A percentile compares a stretch with the other conserved stretches of the same genome.
These are phyloP conservation scores for Mola mola DNA, from an alignment of 2,113 vertebrate genomes.

Conservation along the genomic window DNA sequence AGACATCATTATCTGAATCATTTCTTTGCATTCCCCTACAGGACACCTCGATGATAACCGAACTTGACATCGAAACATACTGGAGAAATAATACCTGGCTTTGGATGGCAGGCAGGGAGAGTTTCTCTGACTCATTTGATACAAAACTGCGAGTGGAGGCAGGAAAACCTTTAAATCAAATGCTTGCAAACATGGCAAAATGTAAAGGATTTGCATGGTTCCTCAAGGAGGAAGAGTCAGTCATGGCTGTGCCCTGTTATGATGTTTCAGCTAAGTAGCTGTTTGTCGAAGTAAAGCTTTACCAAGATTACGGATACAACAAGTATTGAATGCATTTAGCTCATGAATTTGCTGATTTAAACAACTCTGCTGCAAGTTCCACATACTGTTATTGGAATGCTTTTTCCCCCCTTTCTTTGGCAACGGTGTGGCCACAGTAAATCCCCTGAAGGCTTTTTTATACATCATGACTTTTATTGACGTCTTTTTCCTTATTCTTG, in stretches of 20 bases:
- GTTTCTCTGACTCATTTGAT: slow-evolving; percentile 50
- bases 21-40: too few relatives aligned
- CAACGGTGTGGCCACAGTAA: neutral
- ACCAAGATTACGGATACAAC: too few relatives aligned
- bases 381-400: neutral
- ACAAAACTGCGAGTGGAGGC: slow-evolving; percentile 44
- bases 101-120: slow-evolving; percentile 53
- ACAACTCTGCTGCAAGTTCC: neutral
- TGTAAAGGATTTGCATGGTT: slow-evolving; percentile 22
- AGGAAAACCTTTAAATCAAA: slow-evolving; percentile 46
- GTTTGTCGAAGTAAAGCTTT: neutral
- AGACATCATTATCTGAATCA: too few relatives aligned
- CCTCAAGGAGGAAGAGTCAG: slow-evolving; percentile 53
- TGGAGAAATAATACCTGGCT: slow-evolving; percentile 9
- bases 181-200: slow-evolving; percentile 37
- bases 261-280: slow-evolving; percentile 9
- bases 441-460: slow-evolving; percentile 17
- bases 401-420: neutral
- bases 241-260: slow-evolving; percentile 32
- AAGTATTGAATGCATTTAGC: too few relatives aligned
- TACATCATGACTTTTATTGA: slow-evolving; percentile 29
- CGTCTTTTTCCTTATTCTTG: slow-evolving; percentile 29
- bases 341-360: too few relatives aligned
- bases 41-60: too few relatives aligned
- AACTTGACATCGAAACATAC: slow-evolving; percentile 28